phyloP scores from a whole-genome alignment of 2,797 vertebrate genomes.

The Scarus forsteni region DNA sequence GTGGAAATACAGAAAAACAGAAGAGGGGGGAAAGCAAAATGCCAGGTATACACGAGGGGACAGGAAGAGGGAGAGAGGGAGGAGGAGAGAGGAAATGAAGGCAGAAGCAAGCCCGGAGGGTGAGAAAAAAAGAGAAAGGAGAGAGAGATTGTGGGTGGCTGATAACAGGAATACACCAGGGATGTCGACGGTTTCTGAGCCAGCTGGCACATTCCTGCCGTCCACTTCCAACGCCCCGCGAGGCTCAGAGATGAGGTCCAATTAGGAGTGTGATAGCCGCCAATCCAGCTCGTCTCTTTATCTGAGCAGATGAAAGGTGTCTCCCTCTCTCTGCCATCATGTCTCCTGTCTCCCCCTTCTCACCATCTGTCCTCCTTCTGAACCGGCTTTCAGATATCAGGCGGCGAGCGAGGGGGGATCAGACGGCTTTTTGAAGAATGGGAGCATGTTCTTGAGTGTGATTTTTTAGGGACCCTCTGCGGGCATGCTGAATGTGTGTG shows the following conservation, averaged over 20 bases:
- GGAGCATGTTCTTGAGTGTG: constrained; percentile 12
- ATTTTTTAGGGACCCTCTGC: constrained; percentile 20
- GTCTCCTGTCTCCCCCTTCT: constrained; percentile 31
- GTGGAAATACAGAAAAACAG: constrained; percentile 13
- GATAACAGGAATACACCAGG: constrained; percentile 54
- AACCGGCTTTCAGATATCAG: constrained; percentile 55
- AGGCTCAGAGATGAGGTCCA: constrained; percentile 65
- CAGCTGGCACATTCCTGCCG: constrained; percentile 67
- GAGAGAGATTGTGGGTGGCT: constrained; percentile 37
- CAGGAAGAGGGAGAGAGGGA: constrained; percentile 20
- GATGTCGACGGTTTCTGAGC: constrained; percentile 53
- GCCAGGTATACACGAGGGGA: constrained; percentile 50
- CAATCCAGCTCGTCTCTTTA: constrained; percentile 60
- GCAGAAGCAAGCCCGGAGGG: constrained; percentile 42
- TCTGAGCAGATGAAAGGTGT: constrained; percentile 61
- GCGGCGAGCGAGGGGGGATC: constrained; percentile 45
- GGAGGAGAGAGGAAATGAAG: constrained; percentile 52
- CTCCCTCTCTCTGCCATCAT: constrained; percentile 18
- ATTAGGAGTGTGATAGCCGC: constrained; percentile 71
- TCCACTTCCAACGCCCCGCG: constrained; percentile 60
- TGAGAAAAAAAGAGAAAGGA: constrained; percentile 37
- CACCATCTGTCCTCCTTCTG: constrained; percentile 51
- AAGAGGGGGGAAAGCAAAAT: constrained; percentile 32
- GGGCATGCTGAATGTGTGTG: constrained; percentile 1
- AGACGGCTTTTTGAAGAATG: constrained; percentile 49